phyloP scores from a whole-genome alignment of 2,888 invertebrate genomes.

The Frankliniella intonsa region DNA sequence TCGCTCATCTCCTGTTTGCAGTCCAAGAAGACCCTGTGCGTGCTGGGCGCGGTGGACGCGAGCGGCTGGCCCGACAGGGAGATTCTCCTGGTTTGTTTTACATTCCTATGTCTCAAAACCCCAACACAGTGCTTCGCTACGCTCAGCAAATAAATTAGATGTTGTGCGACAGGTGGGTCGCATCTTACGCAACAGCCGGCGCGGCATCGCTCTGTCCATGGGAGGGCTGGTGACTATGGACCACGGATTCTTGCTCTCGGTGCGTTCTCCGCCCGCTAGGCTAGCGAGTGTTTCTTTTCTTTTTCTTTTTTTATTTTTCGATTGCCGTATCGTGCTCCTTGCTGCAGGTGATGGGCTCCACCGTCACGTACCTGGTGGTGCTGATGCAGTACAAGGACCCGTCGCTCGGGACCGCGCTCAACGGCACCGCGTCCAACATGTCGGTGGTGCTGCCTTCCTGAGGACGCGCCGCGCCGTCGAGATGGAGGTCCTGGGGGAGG shows the following conservation, averaged over 20 bases:
- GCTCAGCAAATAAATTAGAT: no score
- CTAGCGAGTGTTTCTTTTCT: no score
- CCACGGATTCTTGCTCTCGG: not conserved
- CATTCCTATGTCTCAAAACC: no score
- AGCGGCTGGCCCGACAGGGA: not conserved
- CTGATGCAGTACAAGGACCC: slow-evolving; percentile 10
- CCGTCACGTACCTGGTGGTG: not conserved
- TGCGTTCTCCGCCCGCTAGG: not conserved
- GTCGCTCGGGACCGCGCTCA: not conserved
- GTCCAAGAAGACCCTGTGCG: not conserved
- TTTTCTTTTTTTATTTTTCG: no score
- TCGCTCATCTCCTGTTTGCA: not conserved
- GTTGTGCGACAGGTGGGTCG: not conserved
- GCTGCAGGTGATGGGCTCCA: not conserved
- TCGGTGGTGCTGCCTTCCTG: no score
- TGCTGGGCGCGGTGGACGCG: not conserved
- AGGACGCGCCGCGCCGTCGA: no score
- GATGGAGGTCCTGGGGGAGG: no score
- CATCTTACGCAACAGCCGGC: not conserved
- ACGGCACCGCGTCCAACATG: not conserved
- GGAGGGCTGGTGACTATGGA: not conserved
- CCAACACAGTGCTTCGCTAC: no score
- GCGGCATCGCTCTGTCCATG: not conserved
- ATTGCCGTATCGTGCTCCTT: no score
- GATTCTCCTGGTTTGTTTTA: not conserved